phyloP scores from a whole-genome alignment of 2,888 invertebrate genomes.

The Hypomecis atomaria region DNA sequence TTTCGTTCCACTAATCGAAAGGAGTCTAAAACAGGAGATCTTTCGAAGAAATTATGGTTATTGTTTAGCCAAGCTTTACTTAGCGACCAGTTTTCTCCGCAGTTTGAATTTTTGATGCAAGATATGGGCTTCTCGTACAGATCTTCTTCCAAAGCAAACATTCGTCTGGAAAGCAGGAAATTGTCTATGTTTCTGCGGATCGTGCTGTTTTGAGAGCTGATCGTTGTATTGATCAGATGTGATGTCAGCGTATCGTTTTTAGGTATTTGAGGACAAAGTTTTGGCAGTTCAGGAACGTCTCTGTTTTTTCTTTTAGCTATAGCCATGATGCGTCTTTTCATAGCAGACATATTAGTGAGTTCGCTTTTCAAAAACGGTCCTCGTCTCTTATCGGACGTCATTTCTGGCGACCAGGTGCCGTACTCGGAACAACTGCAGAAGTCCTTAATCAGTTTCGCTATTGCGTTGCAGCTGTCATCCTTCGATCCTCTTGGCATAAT shows the following conservation, averaged over 20 bases:
- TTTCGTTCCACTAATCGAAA: constrained; percentile 58
- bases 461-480: constrained; percentile 75
- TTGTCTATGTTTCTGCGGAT: constrained; percentile 73
- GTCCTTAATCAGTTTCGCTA: constrained; percentile 78
- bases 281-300: constrained; percentile 66
- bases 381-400: constrained; percentile 72
- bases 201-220: constrained; percentile 75
- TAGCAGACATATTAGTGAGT: constrained; percentile 78
- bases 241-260: constrained; percentile 70
- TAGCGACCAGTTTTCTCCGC: constrained; percentile 82
- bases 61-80: constrained; percentile 79
- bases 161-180: constrained; percentile 70
- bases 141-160: constrained; percentile 75
- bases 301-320: constrained; percentile 71
- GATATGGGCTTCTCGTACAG: constrained; percentile 77
- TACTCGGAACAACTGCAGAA: constrained; percentile 81
- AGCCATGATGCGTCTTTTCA: constrained; percentile 74
- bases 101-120: constrained; percentile 65
- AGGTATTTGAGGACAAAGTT: constrained; percentile 49
- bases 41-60: constrained; percentile 68
- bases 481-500: constrained; percentile 74
- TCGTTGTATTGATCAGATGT: constrained; percentile 69
- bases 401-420: constrained; percentile 81
- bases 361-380: constrained; percentile 77
- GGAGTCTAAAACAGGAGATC: constrained; percentile 59